Base-by-base conservation (phyloP, 2,797 vertebrate species). In the Coluber constrictor region DNA sequence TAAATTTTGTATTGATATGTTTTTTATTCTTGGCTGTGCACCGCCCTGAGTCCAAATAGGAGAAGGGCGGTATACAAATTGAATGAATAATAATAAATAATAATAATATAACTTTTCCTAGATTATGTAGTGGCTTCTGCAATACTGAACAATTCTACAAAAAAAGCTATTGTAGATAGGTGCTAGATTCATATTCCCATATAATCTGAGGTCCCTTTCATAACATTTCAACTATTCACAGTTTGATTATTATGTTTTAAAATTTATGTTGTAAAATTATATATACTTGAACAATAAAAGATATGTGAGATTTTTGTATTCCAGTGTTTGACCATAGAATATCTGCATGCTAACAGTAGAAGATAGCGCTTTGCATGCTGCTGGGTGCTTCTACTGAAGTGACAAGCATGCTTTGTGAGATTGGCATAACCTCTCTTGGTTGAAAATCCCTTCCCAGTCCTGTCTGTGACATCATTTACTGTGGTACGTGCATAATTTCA, bases 281-380 rank as follows among this genome's bases (percentile, higher is more conserved):
- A 95, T 12, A 47, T 25, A 83, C 25, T 25, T 83, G 37, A 83
- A 83, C 20, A 83, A 83, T 83, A 83, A 83, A 97, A 97, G 97
- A 96, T 96, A 89, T 98, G 97, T 98, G 97, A 98, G 98, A 97
- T 97, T 97, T 94, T 97, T 98, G 98, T 99, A 98, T 99, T 98
- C 96, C 98, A 98, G 94, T 96, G 95, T 97, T 97, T 97, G 97
- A 95, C 96, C 96, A 96, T 95, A 96, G 97, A 95, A 95, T 96
- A 88, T 95, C 97, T 98, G 98, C 98, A 98, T 98, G 98, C 97
- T 98, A 98, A 97, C 96, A n/a, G 79, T 97, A 97, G 97, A 98
- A 98, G 98, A 98, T 96, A 97, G 98, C 97, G 96, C 97, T 98
- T 98, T 99, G 99, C 99, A 99, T 99, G 99, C 97, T 96, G 97